A percentile compares a stretch with the other conserved stretches of the same genome.
Evolutionary conservation across 2,888 invertebrate genomes (phyloP).

Genomic region (Drosophila helvetica): DNA sequence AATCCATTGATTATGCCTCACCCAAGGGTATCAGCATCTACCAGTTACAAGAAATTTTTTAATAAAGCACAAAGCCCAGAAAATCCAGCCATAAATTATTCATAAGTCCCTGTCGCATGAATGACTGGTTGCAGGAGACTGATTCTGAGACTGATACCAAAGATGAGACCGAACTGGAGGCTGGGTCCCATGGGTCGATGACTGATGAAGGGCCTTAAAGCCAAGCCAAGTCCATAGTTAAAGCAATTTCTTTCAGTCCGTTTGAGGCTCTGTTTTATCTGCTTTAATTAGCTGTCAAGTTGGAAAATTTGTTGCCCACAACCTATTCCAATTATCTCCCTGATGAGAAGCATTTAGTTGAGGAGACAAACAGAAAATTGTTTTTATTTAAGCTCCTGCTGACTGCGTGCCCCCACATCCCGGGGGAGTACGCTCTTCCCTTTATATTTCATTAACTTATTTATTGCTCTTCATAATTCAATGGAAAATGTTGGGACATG

Average conservation of each 20-base stretch:
- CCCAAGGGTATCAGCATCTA: constrained; percentile 6
- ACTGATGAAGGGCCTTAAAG: constrained; percentile 13
- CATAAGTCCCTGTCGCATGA: constrained; percentile 40
- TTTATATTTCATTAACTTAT: constrained; percentile 32
- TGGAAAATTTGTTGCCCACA: constrained; percentile 10
- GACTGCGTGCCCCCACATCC: neutral
- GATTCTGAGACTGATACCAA: neutral
- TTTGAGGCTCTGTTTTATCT: constrained; percentile 8
- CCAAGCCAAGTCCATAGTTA: constrained; percentile 18
- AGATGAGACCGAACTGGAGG: neutral
- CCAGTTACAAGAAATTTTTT: constrained; percentile 15
- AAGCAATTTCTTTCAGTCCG: constrained; percentile 15
- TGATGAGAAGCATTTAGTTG: constrained; percentile 13
- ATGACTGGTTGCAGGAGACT: constrained; percentile 10
- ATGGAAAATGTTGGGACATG: constrained; percentile 29
- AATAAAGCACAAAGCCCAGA: constrained; percentile 33
- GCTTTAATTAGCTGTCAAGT: constrained; percentile 23
- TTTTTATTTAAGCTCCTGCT: constrained; percentile 14
- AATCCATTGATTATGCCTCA: constrained; percentile 7
- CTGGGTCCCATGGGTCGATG: constrained; percentile 11
- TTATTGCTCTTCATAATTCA: constrained; percentile 33
- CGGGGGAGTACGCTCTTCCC: constrained; percentile 9
- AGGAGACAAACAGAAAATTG: constrained; percentile 24
- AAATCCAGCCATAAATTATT: constrained; percentile 61
- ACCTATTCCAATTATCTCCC: constrained; percentile 19